phyloP scores from a whole-genome alignment of 2,888 invertebrate species.

The Temnothorax ravouxi region DNA sequence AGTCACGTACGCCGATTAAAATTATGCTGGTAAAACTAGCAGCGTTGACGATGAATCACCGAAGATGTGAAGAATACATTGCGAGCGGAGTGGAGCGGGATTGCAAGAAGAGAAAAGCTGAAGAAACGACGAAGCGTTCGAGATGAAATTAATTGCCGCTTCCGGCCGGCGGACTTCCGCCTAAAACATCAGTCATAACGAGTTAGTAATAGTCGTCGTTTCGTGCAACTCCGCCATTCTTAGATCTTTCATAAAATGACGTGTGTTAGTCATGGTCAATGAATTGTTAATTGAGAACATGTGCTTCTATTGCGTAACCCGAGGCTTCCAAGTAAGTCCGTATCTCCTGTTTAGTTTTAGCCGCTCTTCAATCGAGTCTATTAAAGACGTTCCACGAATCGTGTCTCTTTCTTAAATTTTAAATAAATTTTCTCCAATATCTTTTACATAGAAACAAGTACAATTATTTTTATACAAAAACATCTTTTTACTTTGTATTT shows the following conservation, averaged over 20 bases:
- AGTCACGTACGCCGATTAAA: not conserved
- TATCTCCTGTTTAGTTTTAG: not conserved
- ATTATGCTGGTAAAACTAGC: not conserved
- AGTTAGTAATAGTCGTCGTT: slow-evolving; percentile 2
- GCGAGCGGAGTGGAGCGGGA: not conserved
- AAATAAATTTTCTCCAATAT: not conserved
- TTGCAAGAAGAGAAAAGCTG: not conserved
- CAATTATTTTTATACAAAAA: not conserved
- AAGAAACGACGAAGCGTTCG: not conserved
- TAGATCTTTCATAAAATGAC: not conserved
- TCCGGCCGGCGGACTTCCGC: slow-evolving; percentile 14
- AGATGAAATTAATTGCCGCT: slow-evolving; percentile 37
- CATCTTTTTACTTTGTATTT: not conserved
- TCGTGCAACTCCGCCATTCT: not conserved
- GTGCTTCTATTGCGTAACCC: slow-evolving; percentile 16
- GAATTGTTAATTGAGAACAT: slow-evolving; percentile 23
- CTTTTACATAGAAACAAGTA: not conserved
- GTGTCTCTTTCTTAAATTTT: not conserved
- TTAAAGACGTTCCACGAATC: not conserved
- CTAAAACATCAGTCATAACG: slow-evolving; percentile 10
- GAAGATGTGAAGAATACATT: not conserved
- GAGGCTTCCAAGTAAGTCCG: not conserved
- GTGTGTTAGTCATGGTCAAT: slow-evolving; percentile 26
- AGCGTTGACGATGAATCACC: not conserved
- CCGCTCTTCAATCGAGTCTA: not conserved